These are phyloP conservation scores for Slavum lentiscoides DNA, from an alignment of 2,888 invertebrate genomes.

Conservation along the genomic window DNA sequence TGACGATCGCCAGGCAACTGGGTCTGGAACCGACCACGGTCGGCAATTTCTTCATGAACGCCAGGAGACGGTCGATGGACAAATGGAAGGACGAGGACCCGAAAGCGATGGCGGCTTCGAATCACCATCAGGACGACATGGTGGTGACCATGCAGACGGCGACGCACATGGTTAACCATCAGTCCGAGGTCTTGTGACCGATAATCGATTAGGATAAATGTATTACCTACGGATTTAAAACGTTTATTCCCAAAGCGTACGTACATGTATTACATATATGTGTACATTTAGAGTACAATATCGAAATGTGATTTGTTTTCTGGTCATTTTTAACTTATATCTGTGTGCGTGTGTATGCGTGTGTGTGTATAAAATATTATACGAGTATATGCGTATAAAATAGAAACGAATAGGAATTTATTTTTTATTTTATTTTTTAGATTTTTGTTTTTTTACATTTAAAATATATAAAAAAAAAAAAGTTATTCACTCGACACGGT, in stretches of 20 bases:
- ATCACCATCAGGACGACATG: slow-evolving; percentile 59
- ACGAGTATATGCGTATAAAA: too few species aligned
- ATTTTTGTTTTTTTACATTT: too few species aligned
- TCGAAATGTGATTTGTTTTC: slow-evolving; percentile 44
- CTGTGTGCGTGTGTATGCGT: too few species aligned
- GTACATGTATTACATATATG: too few species aligned
- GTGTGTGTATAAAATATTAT: too few species aligned
- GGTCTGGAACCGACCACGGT: slow-evolving; percentile 97
- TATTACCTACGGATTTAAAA: not conserved
- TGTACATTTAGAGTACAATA: slow-evolving; percentile 31
- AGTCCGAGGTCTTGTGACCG: slow-evolving; percentile 50
- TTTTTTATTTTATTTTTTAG: not conserved
- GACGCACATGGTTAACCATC: slow-evolving; percentile 47
- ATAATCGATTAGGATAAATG: slow-evolving; percentile 39
- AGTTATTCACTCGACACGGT: slow-evolving; percentile 4
- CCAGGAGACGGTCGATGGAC: slow-evolving; percentile 95
- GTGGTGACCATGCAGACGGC: slow-evolving; percentile 37
- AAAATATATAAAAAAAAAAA: not conserved
- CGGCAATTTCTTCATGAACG: slow-evolving; percentile 99
- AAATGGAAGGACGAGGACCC: slow-evolving; percentile 96
- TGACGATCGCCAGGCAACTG: slow-evolving; percentile 95
- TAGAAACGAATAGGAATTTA: slow-evolving; percentile 6
- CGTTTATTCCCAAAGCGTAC: slow-evolving; percentile 15
- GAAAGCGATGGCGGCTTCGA: slow-evolving; percentile 63
- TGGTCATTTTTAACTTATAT: slow-evolving; percentile 12